Conservation (phyloP, 2,888 invertebrate species). For the Reticulitermes lucifugus region DNA sequence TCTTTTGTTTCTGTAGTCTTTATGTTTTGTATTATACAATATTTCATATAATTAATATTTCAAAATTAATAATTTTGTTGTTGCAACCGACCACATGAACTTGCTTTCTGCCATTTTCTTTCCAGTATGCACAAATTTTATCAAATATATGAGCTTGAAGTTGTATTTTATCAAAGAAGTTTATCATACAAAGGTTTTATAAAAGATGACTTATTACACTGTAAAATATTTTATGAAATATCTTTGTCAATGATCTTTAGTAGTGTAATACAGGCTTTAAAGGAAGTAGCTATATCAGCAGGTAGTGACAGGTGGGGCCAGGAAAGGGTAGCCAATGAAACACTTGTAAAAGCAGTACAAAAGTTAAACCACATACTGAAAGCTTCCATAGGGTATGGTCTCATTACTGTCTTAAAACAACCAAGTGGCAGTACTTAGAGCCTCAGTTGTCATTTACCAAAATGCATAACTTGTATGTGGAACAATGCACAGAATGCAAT, state of each 20-base stretch:
- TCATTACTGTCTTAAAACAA: too few relatives aligned
- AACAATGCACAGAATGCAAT: too few relatives aligned
- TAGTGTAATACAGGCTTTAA: background rate
- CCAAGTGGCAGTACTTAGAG: too few relatives aligned
- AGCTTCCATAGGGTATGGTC: too few relatives aligned
- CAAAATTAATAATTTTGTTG: background rate
- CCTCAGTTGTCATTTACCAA: too few relatives aligned
- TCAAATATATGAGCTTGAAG: background rate
- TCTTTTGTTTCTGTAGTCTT: slow-evolving; percentile 23
- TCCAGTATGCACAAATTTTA: background rate
- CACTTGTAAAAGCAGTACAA: too few relatives aligned
- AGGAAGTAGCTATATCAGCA: too few relatives aligned
- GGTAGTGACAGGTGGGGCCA: too few relatives aligned
- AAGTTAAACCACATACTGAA: too few relatives aligned
- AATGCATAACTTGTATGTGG: too few relatives aligned
- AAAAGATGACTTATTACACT: background rate
- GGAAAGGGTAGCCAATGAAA: too few relatives aligned
- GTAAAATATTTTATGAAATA: background rate
- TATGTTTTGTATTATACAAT: slow-evolving; percentile 1
- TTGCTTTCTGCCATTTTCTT: background rate
- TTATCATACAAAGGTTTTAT: background rate
- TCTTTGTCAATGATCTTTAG: background rate
- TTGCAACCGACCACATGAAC: background rate
- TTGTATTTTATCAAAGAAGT: background rate
- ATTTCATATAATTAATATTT: background rate